Base-by-base conservation (phyloP, 2,888 invertebrate genomes). In the Sarcophaga variegata region DNA sequence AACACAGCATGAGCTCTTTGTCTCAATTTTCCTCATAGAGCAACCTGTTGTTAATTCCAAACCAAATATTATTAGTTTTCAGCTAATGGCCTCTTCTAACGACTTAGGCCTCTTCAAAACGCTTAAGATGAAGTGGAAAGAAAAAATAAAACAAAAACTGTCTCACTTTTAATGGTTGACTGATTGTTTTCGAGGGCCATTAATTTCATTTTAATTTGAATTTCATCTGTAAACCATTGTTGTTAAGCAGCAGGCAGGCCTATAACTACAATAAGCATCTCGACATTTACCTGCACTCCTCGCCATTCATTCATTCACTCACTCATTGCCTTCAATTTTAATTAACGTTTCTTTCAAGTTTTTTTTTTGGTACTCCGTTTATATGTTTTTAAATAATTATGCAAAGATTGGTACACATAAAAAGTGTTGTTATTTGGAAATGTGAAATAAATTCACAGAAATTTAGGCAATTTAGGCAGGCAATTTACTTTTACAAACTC, bases 121-220 rank as follows among this genome's bases (percentile, higher is more conserved):
- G 54, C 1, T 14, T 14, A 14, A 14, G 14, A 54, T 54, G 4
- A 54, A 17, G 12, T 17, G 14, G 14, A 14, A 14, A 54, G 14
- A 17, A 4, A 54, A 54, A 17, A 54, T 4, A 17, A 54, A 54
- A 54, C 54, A 54, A 54, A 62, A 62, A 62, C 37, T 62, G 62
- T 62, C 62, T 22, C 62, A 62, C 20, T n/a, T 62, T 62, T 62
- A 62, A 20, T 20, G 62, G 62, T 62, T 62, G 62, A 62, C 62
- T 62, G 62, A n/a, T 62, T 20, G 17, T 20, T 6, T 62, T 62
- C 10, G 62, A 10, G 22, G 62, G n/a, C 62, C 54, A 54, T 54
- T 54, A 54, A 54, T 12, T 14, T 14, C 2, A 0, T 14, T 17
- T 54, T 54, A 54, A 54, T 12, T 17, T 17, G 17, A 17, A 5